These are phyloP conservation scores for Drosophila arizonae DNA, from an alignment of 1,140 invertebrate species.

Conservation along the genomic window DNA sequence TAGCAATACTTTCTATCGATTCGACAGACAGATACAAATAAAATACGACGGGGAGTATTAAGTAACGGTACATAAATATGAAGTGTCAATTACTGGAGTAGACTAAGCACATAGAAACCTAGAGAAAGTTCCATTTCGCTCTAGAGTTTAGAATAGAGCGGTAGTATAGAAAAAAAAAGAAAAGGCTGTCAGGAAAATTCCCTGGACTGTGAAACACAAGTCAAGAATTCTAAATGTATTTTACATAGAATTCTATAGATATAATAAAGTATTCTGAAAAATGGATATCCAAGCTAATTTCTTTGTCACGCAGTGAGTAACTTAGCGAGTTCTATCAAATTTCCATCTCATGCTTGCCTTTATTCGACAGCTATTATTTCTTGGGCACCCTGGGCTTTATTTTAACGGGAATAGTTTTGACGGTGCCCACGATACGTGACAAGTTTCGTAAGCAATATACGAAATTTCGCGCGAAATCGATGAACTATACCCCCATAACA, in stretches of 20 bases:
- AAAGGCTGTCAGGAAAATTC: neutral
- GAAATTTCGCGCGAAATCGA: neutral
- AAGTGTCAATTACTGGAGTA: neutral
- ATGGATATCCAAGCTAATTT: constrained; percentile 1
- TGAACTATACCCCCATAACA: constrained; percentile 31
- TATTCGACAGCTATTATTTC: constrained; percentile 3
- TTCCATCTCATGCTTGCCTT: neutral
- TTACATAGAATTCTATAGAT: neutral
- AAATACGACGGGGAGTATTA: neutral
- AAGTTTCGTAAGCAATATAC: neutral
- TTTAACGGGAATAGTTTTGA: neutral
- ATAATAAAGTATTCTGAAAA: neutral
- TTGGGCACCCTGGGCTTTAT: neutral
- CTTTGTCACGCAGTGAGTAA: constrained; percentile 28
- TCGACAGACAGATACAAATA: neutral
- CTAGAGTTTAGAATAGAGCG: neutral
- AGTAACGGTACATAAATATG: constrained; percentile 9
- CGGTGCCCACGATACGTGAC: neutral
- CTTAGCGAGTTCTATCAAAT: neutral
- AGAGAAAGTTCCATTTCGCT: neutral
- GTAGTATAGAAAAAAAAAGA: neutral
- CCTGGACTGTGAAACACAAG: neutral
- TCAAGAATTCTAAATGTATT: neutral
- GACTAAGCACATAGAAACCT: neutral
- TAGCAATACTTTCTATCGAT: neutral